Base-by-base conservation (phyloP, 2,797 vertebrate genomes). In the Rhincodon typus region DNA sequence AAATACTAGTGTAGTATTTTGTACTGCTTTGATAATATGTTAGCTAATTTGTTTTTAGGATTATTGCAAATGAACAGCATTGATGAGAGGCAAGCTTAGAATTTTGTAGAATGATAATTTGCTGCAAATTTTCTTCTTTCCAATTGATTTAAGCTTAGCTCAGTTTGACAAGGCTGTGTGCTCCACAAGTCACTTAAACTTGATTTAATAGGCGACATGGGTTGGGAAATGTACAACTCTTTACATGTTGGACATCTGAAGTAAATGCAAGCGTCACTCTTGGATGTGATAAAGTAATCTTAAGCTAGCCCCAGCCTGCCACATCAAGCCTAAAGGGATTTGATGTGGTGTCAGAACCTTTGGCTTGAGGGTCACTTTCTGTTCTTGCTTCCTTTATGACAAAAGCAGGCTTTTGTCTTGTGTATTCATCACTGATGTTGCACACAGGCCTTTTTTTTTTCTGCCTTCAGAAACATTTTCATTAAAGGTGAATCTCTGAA, bases 271-370 rank as follows among this genome's bases (percentile, higher is more conserved):
- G 97, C 97, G 94, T 97, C 96, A 96, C 97, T 98, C 98, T 98
- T 97, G 98, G 98, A 98, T 98, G 98, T 98, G 98, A 98, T 98
- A 98, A 98, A 98, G 98, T 98, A 98, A 99, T 99, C 98, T 98
- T 98, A 98, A 98, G 97, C 98, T 95, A 96, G 97, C 97, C 97
- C 98, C 97, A 97, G 98, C 98, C 98, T 98, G 98, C 98, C 98
- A 98, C 98, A 98, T 98, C 98, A 98, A 97, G 98, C 98, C 98
- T 98, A 98, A 99, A 99, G 99, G 98, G 98, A 99, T 99, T 99
- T 98, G 98, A 99, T 98, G 98, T 98, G 97, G 98, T 99, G 98
- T 99, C 98, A 98, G 97, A 98, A 99, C 99, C 99, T 99, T 99
- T 99, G 98, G 98, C 98, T 98, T 97, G 0, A 91, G 97, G 98